Evolutionary conservation across 2,888 invertebrate genomes (phyloP).

Genomic region (Pristionchus exspectatus): DNA sequence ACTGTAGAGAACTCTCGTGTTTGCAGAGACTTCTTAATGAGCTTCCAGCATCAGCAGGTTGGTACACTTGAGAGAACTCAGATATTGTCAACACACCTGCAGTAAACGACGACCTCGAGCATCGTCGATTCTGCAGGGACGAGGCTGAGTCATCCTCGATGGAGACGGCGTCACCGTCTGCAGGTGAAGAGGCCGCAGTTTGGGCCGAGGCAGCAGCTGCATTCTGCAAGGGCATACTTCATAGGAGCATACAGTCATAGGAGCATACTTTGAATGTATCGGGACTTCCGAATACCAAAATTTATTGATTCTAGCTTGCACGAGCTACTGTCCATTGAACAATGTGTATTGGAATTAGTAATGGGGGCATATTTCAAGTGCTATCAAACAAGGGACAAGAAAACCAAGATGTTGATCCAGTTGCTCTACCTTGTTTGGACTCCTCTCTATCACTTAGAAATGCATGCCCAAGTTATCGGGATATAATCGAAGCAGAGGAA

Average conservation of each 20-base stretch:
- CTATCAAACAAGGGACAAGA: background rate
- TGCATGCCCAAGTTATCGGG: too few species aligned
- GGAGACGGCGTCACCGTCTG: constrained; percentile 61
- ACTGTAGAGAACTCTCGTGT: too few species aligned
- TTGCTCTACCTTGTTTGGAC: too few species aligned
- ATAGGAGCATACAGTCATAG: background rate
- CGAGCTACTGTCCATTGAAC: background rate
- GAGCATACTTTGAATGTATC: background rate
- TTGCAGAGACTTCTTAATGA: background rate
- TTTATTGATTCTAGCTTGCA: background rate
- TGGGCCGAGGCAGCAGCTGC: constrained; percentile 59
- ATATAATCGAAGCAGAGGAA: too few species aligned
- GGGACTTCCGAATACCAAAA: background rate
- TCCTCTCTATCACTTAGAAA: too few species aligned
- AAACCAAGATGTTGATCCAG: too few species aligned
- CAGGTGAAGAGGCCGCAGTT: constrained; percentile 61
- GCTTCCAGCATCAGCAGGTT: too few species aligned
- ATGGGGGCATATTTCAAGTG: too few species aligned
- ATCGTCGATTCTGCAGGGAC: constrained; percentile 29
- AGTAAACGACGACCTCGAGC: constrained; percentile 56
- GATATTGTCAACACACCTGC: constrained; percentile 48
- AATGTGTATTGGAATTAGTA: background rate
- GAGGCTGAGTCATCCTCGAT: constrained; percentile 30
- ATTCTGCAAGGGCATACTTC: constrained; percentile 30
- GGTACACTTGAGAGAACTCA: too few species aligned